These are phyloP conservation scores for Mus spretus DNA, from an alignment of 2,797 vertebrate species.

Conservation along the genomic window DNA sequence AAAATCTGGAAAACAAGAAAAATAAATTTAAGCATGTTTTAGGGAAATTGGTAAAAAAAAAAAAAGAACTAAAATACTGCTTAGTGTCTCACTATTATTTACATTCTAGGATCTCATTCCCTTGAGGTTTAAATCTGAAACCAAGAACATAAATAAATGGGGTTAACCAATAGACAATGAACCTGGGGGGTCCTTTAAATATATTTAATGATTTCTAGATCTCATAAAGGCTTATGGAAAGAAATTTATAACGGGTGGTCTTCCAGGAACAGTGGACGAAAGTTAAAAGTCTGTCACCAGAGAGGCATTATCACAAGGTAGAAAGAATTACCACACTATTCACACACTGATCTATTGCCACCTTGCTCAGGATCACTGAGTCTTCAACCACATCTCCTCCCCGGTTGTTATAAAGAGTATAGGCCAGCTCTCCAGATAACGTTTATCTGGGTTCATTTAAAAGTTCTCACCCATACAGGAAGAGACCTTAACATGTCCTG, in stretches of 20 bases:
- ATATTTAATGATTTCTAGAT: not conserved
- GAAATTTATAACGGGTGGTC: not conserved
- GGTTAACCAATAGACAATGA: not conserved
- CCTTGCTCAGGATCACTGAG: not conserved
- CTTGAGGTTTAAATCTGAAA: constrained; percentile 32
- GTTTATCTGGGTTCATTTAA: not conserved
- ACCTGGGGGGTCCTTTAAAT: not conserved
- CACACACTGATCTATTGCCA: not conserved
- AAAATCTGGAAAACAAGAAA: constrained; percentile 79
- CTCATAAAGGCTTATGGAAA: not conserved
- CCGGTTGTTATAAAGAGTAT: not conserved
- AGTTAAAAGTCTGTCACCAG: not conserved
- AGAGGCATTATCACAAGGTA: not conserved
- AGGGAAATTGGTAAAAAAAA: constrained; percentile 1
- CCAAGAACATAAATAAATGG: not conserved
- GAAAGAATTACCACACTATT: not conserved
- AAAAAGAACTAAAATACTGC: constrained; percentile 17
- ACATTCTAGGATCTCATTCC: constrained; percentile 32
- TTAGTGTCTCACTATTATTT: not conserved
- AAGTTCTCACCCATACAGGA: not conserved
- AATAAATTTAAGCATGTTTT: constrained; percentile 74
- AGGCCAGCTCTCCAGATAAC: not conserved
- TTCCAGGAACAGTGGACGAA: not conserved
- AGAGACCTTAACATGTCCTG: not conserved
- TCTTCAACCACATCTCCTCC: not conserved